phyloP scores from a whole-genome alignment of 2,888 invertebrate species.

The Acrobasis repandana region DNA sequence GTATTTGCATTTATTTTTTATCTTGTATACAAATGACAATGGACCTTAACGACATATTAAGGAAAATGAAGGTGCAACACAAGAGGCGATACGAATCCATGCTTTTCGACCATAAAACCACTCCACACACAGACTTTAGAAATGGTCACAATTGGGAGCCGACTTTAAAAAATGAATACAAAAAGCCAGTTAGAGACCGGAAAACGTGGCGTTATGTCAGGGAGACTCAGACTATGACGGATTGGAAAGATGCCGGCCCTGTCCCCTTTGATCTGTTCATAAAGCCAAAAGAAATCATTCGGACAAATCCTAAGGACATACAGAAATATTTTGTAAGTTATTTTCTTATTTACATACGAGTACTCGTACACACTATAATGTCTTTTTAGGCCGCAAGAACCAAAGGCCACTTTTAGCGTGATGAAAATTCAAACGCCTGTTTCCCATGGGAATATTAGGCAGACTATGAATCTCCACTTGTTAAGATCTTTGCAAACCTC shows the following conservation, averaged over 20 bases:
- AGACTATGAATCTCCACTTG: too few species aligned
- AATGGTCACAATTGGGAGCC: slow-evolving; percentile 28
- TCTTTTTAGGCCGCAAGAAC: too few species aligned
- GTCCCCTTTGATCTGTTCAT: slow-evolving; percentile 40
- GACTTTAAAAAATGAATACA: slow-evolving; percentile 34
- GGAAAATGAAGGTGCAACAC: not conserved
- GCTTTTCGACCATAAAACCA: slow-evolving; percentile 44
- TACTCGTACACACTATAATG: too few species aligned
- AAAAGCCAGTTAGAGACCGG: slow-evolving; percentile 29
- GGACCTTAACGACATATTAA: not conserved
- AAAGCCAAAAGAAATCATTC: slow-evolving; percentile 41
- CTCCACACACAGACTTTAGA: slow-evolving; percentile 37
- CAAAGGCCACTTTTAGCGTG: too few species aligned
- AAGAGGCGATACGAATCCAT: slow-evolving; percentile 34
- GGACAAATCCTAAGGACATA: slow-evolving; percentile 38
- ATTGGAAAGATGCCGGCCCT: slow-evolving; percentile 36
- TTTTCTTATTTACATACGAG: too few species aligned
- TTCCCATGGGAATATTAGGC: too few species aligned
- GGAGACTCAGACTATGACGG: slow-evolving; percentile 41
- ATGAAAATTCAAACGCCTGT: too few species aligned
- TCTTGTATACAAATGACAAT: not conserved
- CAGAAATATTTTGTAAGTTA: slow-evolving; percentile 50
- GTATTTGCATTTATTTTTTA: not conserved
- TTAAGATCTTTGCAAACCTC: too few species aligned
- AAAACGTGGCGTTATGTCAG: slow-evolving; percentile 36